Base-by-base conservation (phyloP, 2,113 vertebrate species). In the Alligator sinensis region DNA sequence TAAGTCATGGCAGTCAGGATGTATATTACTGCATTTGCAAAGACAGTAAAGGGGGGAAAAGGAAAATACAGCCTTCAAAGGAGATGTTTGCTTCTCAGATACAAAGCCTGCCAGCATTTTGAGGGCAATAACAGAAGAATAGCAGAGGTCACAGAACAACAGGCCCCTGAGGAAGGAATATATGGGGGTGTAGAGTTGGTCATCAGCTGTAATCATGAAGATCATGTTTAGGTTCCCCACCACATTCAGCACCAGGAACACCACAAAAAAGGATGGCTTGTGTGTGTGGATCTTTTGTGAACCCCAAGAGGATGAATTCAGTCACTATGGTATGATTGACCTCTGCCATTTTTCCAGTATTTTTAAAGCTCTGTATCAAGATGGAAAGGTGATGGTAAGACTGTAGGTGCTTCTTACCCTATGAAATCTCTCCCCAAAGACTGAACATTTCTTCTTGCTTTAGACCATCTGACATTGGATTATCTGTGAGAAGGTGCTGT, bases 1-100 rank as follows among this genome's bases (percentile, higher is more conserved):
- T 96, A 97, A 2, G 95, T 93, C 95, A 97, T 95, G 62, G 82
- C 93, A 38, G 95, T 95, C 57, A 97, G 63, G 25, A 96, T 62
- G 58, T 95, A 95, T 34, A 34, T 34, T 34, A 34, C 62, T 64
- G 62, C 5, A 13, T 12, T 96, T 13, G 94, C 95, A 27, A 96
- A 96, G 47, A 92, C 90, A 11, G 95, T 89, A 3, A 91, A 95
- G 70, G 96, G 95, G 27, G 89, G 96, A 88, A 96, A 94, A 86
- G 96, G 14, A 86, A 78, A 21, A 91, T 89, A 34, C 96, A 97
- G 22, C 89, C 80, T 12, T 75, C 72, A 77, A 96, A 97, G 0
- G 96, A 68, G 78, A 97, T 97, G 28, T 96, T 80, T 84, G 93
- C 79, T 63, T 94, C 58, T 54, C 84, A 5, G 89, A 88, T 28